Evolutionary conservation across 2,888 invertebrate species (phyloP).

Genomic region (Tryphoninae sp.): DNA sequence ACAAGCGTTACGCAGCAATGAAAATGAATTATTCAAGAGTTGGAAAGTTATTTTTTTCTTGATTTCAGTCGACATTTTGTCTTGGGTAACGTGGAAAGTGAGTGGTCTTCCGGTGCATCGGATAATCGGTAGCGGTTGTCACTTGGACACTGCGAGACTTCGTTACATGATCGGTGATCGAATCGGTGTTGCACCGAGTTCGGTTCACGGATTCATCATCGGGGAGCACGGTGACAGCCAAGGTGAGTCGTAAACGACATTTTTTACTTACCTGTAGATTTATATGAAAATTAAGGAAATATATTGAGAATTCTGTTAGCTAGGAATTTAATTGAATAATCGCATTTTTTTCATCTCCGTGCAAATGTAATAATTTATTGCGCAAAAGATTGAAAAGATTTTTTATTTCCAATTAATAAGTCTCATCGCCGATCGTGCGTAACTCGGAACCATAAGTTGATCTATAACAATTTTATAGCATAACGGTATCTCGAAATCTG

Average conservation of each 20-base stretch:
- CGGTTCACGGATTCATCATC: slow-evolving; percentile 85
- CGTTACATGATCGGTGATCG: slow-evolving; percentile 84
- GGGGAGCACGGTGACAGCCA: slow-evolving; percentile 87
- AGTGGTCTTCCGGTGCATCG: slow-evolving; percentile 84
- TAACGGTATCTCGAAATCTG: not conserved
- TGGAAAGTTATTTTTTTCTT: not conserved
- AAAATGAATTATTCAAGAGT: not conserved
- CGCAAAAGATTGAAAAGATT: not conserved
- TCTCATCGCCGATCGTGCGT: not conserved
- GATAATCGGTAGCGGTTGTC: slow-evolving; percentile 86
- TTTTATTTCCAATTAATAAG: not conserved
- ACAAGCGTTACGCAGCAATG: no score
- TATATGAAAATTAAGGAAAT: not conserved
- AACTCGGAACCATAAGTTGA: slow-evolving; percentile 21
- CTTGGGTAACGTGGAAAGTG: slow-evolving; percentile 86
- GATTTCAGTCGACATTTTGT: slow-evolving; percentile 84
- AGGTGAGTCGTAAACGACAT: slow-evolving; percentile 79
- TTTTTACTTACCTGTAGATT: not conserved
- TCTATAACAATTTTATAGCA: not conserved
- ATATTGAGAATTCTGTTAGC: not conserved
- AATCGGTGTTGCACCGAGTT: slow-evolving; percentile 83
- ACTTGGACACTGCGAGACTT: slow-evolving; percentile 85
- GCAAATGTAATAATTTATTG: not conserved
- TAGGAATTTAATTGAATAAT: not conserved
- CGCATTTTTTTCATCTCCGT: not conserved